Percentiles rank a stretch among this genome's conserved stretches.
These are phyloP conservation scores for Zaprionus nigranus DNA, from an alignment of 1,140 invertebrate genomes.

Conservation along the genomic window DNA sequence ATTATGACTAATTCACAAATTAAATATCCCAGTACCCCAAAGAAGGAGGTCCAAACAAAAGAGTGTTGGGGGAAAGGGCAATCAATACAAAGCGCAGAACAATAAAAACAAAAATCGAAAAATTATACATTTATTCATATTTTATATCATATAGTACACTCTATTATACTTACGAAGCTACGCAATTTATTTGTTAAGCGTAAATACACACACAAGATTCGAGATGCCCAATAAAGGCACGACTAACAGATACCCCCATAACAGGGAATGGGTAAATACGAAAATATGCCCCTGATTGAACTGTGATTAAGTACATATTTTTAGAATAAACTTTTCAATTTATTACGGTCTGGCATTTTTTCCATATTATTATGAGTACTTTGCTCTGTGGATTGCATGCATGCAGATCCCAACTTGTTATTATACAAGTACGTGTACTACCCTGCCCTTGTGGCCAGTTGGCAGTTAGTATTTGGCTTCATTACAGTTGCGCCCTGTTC, in stretches of 20 bases:
- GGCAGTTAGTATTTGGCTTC: neutral
- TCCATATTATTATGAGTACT: neutral
- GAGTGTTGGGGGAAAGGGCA: neutral
- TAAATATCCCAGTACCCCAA: neutral
- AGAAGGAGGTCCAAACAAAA: neutral
- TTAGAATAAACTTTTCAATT: neutral
- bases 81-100: neutral
- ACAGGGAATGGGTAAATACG: no score
- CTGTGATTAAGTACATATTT: neutral
- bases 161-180: neutral
- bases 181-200: constrained; percentile 1
- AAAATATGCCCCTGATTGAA: no score
- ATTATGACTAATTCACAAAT: constrained; percentile 20
- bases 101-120: constrained; percentile 1
- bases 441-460: neutral
- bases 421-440: neutral
- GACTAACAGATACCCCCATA: neutral
- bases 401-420: neutral
- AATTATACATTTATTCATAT: neutral
- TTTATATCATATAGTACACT: neutral
- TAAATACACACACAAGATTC: neutral
- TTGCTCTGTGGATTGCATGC: neutral
- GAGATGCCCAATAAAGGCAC: neutral
- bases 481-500: constrained; percentile 9
- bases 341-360: neutral